phyloP scores from a whole-genome alignment of 2,797 vertebrate species.

The Melopsittacus undulatus region DNA sequence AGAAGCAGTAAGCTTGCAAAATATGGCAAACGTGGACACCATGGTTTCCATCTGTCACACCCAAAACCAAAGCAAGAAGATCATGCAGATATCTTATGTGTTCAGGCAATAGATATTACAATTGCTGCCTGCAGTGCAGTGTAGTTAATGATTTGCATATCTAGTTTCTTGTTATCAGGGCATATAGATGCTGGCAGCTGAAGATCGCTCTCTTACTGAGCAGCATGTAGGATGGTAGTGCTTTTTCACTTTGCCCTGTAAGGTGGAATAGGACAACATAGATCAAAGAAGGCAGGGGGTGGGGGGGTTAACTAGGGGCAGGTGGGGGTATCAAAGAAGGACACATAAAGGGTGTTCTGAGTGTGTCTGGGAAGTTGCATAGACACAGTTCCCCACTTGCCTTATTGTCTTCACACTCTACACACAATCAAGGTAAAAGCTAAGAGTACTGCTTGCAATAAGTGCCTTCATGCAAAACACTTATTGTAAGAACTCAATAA shows the following conservation, averaged over 20 bases:
- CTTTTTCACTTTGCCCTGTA: background rate
- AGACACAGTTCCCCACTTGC: background rate
- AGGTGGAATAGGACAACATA: background rate
- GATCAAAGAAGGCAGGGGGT: accelerated
- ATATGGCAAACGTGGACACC: background rate
- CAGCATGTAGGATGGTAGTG: too few species aligned
- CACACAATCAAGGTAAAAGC: background rate
- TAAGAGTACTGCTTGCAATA: background rate
- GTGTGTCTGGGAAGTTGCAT: background rate
- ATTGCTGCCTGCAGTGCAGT: background rate
- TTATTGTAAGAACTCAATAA: background rate
- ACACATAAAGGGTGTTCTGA: background rate
- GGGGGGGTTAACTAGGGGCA: background rate
- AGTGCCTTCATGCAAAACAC: background rate
- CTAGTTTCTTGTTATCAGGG: background rate
- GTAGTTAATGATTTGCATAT: background rate
- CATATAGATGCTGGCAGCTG: background rate
- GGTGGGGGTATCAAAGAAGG: background rate
- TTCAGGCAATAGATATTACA: background rate
- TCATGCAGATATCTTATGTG: background rate
- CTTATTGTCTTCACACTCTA: background rate
- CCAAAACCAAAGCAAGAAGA: background rate
- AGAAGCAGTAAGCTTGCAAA: background rate
- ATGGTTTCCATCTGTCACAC: background rate
- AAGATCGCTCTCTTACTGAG: background rate